phyloP scores from a whole-genome alignment of 2,113 vertebrate species.

The Actinemys pallida region DNA sequence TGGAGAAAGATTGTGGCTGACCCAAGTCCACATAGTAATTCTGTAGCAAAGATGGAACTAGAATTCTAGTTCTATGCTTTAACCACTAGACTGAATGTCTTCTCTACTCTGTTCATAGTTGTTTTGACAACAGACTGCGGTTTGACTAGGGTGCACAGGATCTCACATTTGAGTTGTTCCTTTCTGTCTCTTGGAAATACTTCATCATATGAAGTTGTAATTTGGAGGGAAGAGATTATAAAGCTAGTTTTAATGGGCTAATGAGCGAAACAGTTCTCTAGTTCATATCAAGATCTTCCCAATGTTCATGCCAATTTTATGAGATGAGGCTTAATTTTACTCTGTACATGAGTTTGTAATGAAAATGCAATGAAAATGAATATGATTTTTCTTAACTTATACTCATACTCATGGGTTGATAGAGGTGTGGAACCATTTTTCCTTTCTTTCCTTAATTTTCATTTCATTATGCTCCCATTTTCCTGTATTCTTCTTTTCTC shows the following conservation, averaged over 20 bases:
- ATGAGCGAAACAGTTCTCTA: fast-evolving
- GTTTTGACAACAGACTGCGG: neutral
- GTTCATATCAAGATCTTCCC: fast-evolving
- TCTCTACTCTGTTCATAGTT: neutral
- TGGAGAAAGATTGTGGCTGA: neutral
- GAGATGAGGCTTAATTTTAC: neutral
- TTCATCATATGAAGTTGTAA: neutral
- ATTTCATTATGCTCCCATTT: too few species aligned
- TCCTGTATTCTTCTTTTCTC: neutral
- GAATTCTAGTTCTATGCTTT: neutral
- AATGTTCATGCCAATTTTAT: fast-evolving
- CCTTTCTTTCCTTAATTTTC: neutral
- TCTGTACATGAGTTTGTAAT: fast-evolving
- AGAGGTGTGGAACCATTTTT: fast-evolving
- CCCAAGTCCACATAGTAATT: neutral
- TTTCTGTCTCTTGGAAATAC: neutral
- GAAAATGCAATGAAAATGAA: neutral
- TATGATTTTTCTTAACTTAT: neutral
- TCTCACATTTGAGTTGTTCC: neutral
- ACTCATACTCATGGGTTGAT: fast-evolving
- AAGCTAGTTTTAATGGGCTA: neutral
- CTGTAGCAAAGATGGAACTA: neutral
- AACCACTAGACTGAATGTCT: fast-evolving
- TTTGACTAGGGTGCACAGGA: neutral
- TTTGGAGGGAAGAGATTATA: neutral